Evolutionary conservation across 2,113 vertebrate species (phyloP).

Genomic region (Melanerpes formicivorus): DNA sequence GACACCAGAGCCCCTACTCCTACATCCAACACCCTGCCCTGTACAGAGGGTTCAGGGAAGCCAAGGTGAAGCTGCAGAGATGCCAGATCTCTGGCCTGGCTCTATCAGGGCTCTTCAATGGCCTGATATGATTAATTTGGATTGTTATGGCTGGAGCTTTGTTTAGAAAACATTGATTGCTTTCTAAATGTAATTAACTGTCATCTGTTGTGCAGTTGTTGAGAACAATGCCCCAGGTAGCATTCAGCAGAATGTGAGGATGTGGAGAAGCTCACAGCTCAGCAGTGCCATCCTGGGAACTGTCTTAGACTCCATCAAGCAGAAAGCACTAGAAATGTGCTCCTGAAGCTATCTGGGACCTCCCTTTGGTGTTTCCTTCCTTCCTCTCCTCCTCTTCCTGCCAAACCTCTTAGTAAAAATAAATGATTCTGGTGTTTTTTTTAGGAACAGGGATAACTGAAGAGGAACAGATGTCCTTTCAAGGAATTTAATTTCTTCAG

Average conservation of each 20-base stretch:
- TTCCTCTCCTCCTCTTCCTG: background rate
- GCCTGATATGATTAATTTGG: background rate
- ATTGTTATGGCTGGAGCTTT: fast-evolving
- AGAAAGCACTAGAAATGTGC: background rate
- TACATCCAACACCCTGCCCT: background rate
- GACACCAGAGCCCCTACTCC: fast-evolving
- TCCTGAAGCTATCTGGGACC: background rate
- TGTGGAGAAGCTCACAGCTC: background rate
- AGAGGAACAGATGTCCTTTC: background rate
- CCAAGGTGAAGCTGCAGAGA: background rate
- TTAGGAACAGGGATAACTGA: background rate
- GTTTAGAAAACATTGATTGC: background rate
- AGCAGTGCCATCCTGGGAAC: background rate
- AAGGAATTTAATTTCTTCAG: background rate
- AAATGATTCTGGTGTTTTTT: fast-evolving
- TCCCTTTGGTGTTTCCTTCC: background rate
- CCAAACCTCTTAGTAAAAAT: background rate
- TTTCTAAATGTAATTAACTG: background rate
- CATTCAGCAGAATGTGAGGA: fast-evolving
- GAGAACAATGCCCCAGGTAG: fast-evolving
- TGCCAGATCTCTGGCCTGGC: background rate
- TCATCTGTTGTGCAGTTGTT: fast-evolving
- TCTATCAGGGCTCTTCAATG: fast-evolving
- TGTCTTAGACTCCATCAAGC: fast-evolving
- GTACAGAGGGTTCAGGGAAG: fast-evolving